Percentiles rank a stretch among this genome's conserved stretches.
Conservation (phyloP, 2,797 vertebrate genomes). For the Ambastaia sidthimunki region DNA sequence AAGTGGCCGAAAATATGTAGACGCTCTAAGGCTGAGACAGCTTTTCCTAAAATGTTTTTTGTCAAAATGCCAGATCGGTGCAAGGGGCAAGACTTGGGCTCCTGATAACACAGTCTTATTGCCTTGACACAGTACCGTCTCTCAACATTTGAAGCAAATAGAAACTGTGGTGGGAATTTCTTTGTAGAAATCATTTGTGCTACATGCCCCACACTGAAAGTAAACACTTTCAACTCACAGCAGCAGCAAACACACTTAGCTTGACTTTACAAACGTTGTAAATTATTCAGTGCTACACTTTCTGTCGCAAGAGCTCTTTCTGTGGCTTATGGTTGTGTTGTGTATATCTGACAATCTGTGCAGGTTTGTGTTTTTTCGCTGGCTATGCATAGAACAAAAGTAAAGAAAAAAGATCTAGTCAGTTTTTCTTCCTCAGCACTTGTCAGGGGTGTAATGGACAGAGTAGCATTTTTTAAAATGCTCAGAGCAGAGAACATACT, state of each 20-base stretch:
- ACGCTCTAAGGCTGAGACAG: conserved; percentile 33
- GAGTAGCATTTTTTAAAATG: background rate
- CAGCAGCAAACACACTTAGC: background rate
- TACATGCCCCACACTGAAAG: conserved; percentile 22
- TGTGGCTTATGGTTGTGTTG: background rate
- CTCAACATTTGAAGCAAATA: conserved; percentile 21
- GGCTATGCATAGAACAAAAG: background rate
- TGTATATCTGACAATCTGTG: conserved; percentile 9
- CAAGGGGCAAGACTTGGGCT: conserved; percentile 44
- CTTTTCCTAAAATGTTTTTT: conserved; percentile 62
- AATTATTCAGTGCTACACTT: conserved; percentile 35
- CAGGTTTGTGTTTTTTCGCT: background rate
- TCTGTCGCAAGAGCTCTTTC: conserved; percentile 11
- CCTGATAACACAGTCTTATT: conserved; percentile 24
- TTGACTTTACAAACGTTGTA: background rate
- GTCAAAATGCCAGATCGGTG: conserved; percentile 59
- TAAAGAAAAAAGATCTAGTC: background rate
- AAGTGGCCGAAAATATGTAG: background rate
- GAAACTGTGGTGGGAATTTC: conserved; percentile 13
- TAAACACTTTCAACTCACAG: background rate
- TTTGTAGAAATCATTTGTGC: conserved; percentile 16
- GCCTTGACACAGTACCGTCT: conserved; percentile 3
- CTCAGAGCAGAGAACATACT: background rate
- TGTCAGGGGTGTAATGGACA: too few relatives aligned
- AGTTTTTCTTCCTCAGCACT: background rate